phyloP scores from a whole-genome alignment of 2,113 vertebrate genomes.

The Eulacestoma nigropectus region DNA sequence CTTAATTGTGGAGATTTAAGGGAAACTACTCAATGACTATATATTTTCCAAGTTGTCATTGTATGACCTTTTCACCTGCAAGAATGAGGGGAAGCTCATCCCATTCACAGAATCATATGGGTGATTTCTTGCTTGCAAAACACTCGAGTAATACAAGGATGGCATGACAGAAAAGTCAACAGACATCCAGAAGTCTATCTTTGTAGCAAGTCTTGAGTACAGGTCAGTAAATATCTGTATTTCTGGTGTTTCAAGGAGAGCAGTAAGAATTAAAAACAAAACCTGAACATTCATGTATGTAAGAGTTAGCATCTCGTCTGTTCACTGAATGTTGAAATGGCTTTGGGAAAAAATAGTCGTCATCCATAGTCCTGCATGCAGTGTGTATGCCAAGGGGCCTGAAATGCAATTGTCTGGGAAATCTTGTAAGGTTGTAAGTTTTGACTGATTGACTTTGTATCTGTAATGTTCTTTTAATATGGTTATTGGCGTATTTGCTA shows the following conservation, averaged over 20 bases:
- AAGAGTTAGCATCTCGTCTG: neutral
- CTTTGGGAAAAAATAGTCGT: neutral
- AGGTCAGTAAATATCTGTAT: neutral
- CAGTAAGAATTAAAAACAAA: neutral
- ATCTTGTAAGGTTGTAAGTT: neutral
- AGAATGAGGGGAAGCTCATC: neutral
- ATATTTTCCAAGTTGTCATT: neutral
- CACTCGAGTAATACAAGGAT: neutral
- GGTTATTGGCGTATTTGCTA: neutral
- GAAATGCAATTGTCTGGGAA: constrained; percentile 3
- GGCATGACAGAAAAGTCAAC: neutral
- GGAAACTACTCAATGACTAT: neutral
- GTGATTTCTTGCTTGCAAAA: neutral
- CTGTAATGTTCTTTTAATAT: constrained; percentile 7
- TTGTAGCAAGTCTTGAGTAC: neutral
- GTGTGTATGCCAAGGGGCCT: neutral
- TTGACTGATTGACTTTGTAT: constrained; percentile 7
- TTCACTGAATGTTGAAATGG: neutral
- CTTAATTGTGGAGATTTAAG: neutral
- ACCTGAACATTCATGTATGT: neutral
- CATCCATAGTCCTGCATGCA: neutral
- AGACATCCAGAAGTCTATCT: neutral
- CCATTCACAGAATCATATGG: neutral
- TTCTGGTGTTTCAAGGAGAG: neutral
- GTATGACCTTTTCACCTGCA: neutral